phyloP scores from a whole-genome alignment of 2,888 invertebrate species.

The Cybosia mesomella region DNA sequence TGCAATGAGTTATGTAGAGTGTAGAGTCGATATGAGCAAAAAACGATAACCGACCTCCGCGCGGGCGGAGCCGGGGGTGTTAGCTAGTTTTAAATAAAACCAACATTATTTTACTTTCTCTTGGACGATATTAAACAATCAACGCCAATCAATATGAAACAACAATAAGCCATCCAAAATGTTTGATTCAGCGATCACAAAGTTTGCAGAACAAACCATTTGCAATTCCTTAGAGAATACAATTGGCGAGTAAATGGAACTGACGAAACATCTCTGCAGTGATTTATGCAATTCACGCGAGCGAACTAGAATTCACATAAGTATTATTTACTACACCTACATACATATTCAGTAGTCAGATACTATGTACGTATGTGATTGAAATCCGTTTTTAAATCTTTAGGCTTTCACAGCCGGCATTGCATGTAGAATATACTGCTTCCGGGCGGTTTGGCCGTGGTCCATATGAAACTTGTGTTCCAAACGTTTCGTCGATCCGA shows the following conservation, averaged over 20 bases:
- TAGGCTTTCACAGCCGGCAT: too few relatives aligned
- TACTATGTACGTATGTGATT: not conserved
- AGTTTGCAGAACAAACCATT: not conserved
- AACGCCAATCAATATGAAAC: too few relatives aligned
- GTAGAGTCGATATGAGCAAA: too few relatives aligned
- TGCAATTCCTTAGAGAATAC: slow-evolving; percentile 22
- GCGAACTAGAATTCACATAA: not conserved
- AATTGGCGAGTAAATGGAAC: slow-evolving; percentile 31
- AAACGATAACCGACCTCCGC: too few relatives aligned
- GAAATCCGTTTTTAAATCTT: not conserved
- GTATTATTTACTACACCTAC: not conserved
- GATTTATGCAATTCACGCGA: slow-evolving; percentile 23
- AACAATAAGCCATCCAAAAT: not conserved
- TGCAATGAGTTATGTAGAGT: too few relatives aligned
- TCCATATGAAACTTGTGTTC: too few relatives aligned
- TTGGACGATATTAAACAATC: not conserved
- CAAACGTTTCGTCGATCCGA: too few relatives aligned
- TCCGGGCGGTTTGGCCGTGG: too few relatives aligned
- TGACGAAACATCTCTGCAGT: slow-evolving; percentile 22
- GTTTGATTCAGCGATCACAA: not conserved
- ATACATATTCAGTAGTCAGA: not conserved
- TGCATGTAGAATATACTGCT: too few relatives aligned
- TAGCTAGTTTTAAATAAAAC: too few relatives aligned
- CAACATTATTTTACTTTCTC: not conserved
- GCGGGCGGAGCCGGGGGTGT: too few relatives aligned